phyloP scores from a whole-genome alignment of 2,888 invertebrate genomes.

The Parnassius mnemosyne region DNA sequence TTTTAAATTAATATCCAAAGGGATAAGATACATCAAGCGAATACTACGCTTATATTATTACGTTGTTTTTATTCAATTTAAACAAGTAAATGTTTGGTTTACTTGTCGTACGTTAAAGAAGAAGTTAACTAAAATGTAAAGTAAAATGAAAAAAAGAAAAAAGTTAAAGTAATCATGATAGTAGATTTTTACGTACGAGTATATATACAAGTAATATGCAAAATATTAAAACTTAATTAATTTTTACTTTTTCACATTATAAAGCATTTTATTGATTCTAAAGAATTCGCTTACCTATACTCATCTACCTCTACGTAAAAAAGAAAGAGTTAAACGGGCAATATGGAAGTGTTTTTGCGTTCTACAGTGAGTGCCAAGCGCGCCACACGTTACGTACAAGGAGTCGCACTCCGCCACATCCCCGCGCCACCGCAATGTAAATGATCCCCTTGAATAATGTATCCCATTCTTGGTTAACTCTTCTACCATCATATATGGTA shows the following conservation, averaged over 20 bases:
- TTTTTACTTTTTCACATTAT: background rate
- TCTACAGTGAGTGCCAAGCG: constrained; percentile 57
- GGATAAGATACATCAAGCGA: background rate
- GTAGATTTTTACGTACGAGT: background rate
- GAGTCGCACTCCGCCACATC: constrained; percentile 68
- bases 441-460: constrained; percentile 78
- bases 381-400: constrained; percentile 64
- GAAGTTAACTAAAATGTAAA: background rate
- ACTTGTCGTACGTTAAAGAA: background rate
- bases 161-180: too few relatives aligned
- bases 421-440: constrained; percentile 70
- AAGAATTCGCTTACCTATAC: constrained; percentile 38
- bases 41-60: background rate
- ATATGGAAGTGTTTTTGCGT: constrained; percentile 70
- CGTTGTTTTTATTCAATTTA: constrained; percentile 14
- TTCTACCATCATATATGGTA: constrained; percentile 70
- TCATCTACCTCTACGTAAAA: constrained; percentile 41
- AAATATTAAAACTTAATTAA: background rate
- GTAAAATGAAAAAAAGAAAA: background rate
- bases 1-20: constrained; percentile 11
- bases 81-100: too few relatives aligned
- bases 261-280: constrained; percentile 8
- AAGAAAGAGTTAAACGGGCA: constrained; percentile 61
- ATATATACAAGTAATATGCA: background rate
- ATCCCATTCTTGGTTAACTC: constrained; percentile 71